A percentile compares a stretch with the other conserved stretches of the same genome.
phyloP scores from a whole-genome alignment of 1,140 invertebrate genomes.

The Copidosoma floridanum region DNA sequence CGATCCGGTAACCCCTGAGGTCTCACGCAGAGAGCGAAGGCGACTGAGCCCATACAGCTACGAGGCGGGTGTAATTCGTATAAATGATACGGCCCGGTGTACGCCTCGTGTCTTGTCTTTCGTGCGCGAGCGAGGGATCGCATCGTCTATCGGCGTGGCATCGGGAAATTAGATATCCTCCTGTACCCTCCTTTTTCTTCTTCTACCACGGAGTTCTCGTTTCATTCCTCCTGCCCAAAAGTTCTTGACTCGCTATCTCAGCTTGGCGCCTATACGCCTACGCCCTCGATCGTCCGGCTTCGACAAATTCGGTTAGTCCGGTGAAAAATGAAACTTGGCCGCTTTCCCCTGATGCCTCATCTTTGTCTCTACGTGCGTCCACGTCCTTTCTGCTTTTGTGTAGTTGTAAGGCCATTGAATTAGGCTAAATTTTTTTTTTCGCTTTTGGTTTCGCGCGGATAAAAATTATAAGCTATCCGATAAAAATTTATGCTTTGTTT shows the following conservation, averaged over 20 bases:
- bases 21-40: conserved; percentile 9
- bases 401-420: too few relatives aligned
- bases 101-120: not conserved
- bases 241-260: too few relatives aligned
- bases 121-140: conserved; percentile 12
- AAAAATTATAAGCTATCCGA: too few relatives aligned
- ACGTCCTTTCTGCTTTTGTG: too few relatives aligned
- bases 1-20: conserved; percentile 40
- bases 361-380: too few relatives aligned
- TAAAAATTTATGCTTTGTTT: too few relatives aligned
- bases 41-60: too few relatives aligned
- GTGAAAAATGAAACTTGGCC: conserved; percentile 47
- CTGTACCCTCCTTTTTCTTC: too few relatives aligned
- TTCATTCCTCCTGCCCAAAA: too few relatives aligned
- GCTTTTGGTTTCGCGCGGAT: not conserved
- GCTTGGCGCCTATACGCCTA: too few relatives aligned
- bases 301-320: conserved; percentile 52
- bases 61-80: conserved; percentile 47
- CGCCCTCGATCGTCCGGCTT: conserved; percentile 33
- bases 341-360: not conserved
- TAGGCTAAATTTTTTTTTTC: not conserved
- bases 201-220: too few relatives aligned
- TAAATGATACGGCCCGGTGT: conserved; percentile 50
- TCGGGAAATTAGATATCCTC: conserved; percentile 49
- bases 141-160: conserved; percentile 47